Base-by-base conservation (phyloP, 2,113 vertebrate species). In the Otolemur garnettii region DNA sequence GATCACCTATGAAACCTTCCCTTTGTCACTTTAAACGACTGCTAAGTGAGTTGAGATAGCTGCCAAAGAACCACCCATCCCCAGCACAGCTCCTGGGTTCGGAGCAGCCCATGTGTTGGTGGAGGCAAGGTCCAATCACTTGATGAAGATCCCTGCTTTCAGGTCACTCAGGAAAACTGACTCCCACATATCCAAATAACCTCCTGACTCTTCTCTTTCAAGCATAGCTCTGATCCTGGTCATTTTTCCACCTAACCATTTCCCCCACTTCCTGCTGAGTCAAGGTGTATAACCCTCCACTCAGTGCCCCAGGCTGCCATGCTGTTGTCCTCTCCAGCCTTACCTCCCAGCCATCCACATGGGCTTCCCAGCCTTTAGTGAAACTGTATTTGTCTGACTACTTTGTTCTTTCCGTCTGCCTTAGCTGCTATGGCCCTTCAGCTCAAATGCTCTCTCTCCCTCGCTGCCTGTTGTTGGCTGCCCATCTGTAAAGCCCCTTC, bases 71-170 rank as follows among this genome's bases (percentile, higher is more conserved):
- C 45, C 26, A 7, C 42, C 18, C 53, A n/a, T 7, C 19, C 38
- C n/a, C 2, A 12, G 7, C 1, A 3, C 7, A 7, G 14, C 33
- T 35, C 71, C 26, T 17, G 57, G 21, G 19, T 55, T 64, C 57
- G 38, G 1, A 1, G 38, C 33, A 55, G n/a, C 7, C 33, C 85
- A 6, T 0, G 2, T 8, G 12, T 21, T 21, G n/a, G 14, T n/a
- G n/a, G 45, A 38, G 78, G 45, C 57, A 11, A 11, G 8, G 15
- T 7, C 50, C 33, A 11, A 18, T 38, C 22, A 83, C 26, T 17
- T 26, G 14, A 33, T 35, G 13, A 83, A 62, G n/a, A 21, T 18
- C 66, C 33, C 45, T 13, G 42, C 57, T 11, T 9, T 30, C 30
- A 74, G 53, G 9, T 33, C 45, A 38, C 30, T 28, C 57, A 15